Conservation (phyloP, 2,888 invertebrate species). For the Cerceris ruficornis region DNA sequence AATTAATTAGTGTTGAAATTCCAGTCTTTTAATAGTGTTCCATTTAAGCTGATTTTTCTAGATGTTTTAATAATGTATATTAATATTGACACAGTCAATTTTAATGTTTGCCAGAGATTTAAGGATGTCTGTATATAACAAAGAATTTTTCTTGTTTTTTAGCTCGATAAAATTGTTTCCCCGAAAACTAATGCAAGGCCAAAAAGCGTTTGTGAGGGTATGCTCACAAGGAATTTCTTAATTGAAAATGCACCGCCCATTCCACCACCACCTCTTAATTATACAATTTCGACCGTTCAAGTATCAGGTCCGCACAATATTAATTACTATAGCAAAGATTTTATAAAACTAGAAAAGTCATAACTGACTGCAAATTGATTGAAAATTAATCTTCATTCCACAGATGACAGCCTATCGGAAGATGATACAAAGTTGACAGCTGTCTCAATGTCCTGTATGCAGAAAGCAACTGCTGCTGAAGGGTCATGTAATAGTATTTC, state of each 20-base stretch:
- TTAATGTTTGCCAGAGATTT: too few relatives aligned
- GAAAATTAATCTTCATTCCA: slow-evolving; percentile 16
- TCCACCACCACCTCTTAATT: slow-evolving; percentile 86
- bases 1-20: too few relatives aligned
- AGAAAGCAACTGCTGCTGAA: slow-evolving; percentile 74
- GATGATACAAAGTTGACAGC: slow-evolving; percentile 82
- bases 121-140: not conserved
- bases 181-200: slow-evolving; percentile 75
- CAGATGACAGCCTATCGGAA: slow-evolving; percentile 83
- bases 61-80: too few relatives aligned
- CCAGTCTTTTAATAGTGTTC: too few relatives aligned
- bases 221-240: slow-evolving; percentile 75
- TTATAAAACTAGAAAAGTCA: not conserved
- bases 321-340: not conserved
- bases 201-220: slow-evolving; percentile 79
- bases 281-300: slow-evolving; percentile 76
- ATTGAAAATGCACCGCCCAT: slow-evolving; percentile 86
- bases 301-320: slow-evolving; percentile 71
- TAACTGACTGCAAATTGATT: not conserved
- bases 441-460: slow-evolving; percentile 79
- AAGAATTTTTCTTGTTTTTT: slow-evolving; percentile 50
- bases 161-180: slow-evolving; percentile 76
- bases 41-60: too few relatives aligned
- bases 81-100: too few relatives aligned
- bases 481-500: slow-evolving; percentile 81